These are phyloP conservation scores for Sebastolobus altivelis DNA, from an alignment of 2,797 vertebrate genomes.

Conservation along the genomic window DNA sequence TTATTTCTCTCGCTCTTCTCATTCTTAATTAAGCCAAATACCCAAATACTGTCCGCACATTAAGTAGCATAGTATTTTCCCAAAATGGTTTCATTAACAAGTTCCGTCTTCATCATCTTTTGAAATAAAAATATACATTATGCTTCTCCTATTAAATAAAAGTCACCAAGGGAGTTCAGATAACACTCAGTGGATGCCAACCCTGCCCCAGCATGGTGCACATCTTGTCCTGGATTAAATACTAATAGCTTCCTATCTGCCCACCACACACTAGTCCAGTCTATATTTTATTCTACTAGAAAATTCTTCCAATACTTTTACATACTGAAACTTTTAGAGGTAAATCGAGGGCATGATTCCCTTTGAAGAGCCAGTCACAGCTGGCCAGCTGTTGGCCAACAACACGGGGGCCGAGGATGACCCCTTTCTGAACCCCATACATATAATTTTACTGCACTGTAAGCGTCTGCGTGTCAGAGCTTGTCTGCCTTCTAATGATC, in stretches of 20 bases:
- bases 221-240: conserved; percentile 39
- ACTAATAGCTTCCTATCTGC: not conserved
- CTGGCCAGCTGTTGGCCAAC: conserved; percentile 15
- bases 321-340: conserved; percentile 5
- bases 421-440: conserved; percentile 31
- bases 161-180: not conserved
- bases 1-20: not conserved
- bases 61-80: not conserved
- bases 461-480: conserved; percentile 23
- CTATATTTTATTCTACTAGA: not conserved
- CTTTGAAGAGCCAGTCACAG: conserved; percentile 27
- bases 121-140: not conserved
- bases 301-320: not conserved
- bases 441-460: conserved; percentile 19
- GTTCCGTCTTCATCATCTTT: not conserved
- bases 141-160: not conserved
- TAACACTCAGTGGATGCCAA: conserved; percentile 5
- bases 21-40: not conserved
- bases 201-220: not conserved
- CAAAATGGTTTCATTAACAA: not conserved
- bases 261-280: not conserved
- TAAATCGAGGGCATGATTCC: conserved; percentile 25
- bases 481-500: conserved; percentile 48
- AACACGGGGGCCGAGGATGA: conserved; percentile 8
- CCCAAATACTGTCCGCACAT: not conserved